Evolutionary conservation across 2,797 vertebrate species (phyloP).

Genomic region (Pantherophis alleghaniensis): DNA sequence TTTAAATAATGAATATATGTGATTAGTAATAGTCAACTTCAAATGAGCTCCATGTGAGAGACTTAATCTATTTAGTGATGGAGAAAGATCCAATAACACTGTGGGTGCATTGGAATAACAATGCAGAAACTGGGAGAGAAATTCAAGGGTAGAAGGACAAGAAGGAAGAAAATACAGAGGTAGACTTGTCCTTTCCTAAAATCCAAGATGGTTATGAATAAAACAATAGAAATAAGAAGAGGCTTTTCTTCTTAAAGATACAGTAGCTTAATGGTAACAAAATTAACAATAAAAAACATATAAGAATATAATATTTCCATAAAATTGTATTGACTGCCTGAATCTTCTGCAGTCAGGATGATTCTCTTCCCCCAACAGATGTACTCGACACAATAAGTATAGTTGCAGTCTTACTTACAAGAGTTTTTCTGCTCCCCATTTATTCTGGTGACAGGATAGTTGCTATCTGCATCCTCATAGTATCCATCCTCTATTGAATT

Average conservation of each 20-base stretch:
- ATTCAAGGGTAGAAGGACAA: neutral
- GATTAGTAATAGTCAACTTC: neutral
- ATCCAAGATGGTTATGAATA: neutral
- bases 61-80: neutral
- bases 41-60: neutral
- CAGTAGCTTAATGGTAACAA: neutral
- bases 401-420: slow-evolving; percentile 76
- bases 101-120: neutral
- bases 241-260: neutral
- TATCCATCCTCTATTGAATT: slow-evolving; percentile 92
- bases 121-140: neutral
- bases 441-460: slow-evolving; percentile 87
- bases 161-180: neutral
- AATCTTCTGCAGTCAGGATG: neutral
- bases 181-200: neutral
- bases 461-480: slow-evolving; percentile 96
- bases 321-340: neutral
- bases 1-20: neutral
- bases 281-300: neutral
- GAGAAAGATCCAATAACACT: neutral
- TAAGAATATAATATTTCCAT: neutral
- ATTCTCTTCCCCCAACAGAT: fast-evolving
- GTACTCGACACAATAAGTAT: neutral
- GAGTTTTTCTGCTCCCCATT: slow-evolving; percentile 90
- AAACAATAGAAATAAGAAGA: neutral